phyloP scores from a whole-genome alignment of 2,797 vertebrate species.

The Lophotriccus pileatus region DNA sequence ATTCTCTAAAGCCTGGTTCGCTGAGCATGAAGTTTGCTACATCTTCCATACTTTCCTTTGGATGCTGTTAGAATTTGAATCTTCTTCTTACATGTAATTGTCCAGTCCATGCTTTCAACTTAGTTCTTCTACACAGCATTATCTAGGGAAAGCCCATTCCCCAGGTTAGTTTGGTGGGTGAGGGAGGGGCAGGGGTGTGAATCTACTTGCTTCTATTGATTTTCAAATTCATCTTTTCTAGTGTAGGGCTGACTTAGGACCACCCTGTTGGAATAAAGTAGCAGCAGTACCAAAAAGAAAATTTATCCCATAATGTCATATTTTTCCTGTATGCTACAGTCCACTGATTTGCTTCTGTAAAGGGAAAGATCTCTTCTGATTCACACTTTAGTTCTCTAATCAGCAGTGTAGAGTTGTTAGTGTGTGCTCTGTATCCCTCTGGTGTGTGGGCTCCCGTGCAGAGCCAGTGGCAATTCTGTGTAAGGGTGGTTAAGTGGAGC shows the following conservation, averaged over 20 bases:
- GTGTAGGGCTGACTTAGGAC: neutral
- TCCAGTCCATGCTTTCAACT: neutral
- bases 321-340: neutral
- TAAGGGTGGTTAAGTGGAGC: neutral
- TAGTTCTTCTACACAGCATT: neutral
- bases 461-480: neutral
- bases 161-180: neutral
- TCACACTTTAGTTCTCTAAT: neutral
- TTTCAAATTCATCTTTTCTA: neutral
- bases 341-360: neutral
- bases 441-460: fast-evolving
- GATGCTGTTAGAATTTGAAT: neutral
- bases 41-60: neutral
- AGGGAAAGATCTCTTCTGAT: neutral
- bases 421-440: neutral
- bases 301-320: neutral
- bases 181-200: neutral
- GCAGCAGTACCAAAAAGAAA: neutral
- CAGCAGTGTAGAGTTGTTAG: neutral
- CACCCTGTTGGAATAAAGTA: neutral
- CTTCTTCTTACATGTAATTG: neutral
- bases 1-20: neutral
- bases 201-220: neutral
- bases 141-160: neutral
- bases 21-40: neutral